Base-by-base conservation (phyloP, 2,113 vertebrate genomes). In the Oryzias javanicus region DNA sequence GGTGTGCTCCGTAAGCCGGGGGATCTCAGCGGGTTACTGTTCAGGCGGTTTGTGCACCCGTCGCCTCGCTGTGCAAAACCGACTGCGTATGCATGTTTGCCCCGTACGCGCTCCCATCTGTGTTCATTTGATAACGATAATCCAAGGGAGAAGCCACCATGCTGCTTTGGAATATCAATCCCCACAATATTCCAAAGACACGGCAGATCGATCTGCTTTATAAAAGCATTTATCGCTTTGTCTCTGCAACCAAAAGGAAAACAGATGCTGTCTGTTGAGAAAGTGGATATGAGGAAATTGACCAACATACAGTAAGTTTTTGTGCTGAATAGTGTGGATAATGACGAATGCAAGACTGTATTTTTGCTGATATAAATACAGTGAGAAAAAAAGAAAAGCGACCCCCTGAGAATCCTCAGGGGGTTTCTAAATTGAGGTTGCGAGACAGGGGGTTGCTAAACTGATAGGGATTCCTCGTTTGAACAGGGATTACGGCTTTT, bases 71-170 rank as follows among this genome's bases (percentile, higher is more conserved):
- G 15, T 58, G 40, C 17, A 5, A 14, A 45, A 6, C 17, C 49
- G 45, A 42, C 71, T 72, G 27, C 51, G 45, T 55, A n/a, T 27
- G 29, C 50, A 35, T 49, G 19, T 15, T 55, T 45, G 17, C 56
- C 49, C 63, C 40, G 50, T 17, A 41, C 44, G 29, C 27, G 20
- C 52, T 24, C 51, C 46, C 55, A 22, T 52, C 71, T 65, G 71
- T 47, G 55, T 62, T 60, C 25, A 8, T 40, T 67, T 80, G 60
- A 76, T 70, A 72, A 64, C 61, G 6, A 41, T 66, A 67, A 74
- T 80, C 52, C 59, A 45, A 20, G 46, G 48, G 53, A 70, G 47
- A 49, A 55, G 52, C 51, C 46, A 46, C 24, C 45, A 27, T 5
- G 22, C n/a, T 17, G 49, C 51, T 64, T 17, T 42, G 40, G 62